Evolutionary conservation across 2,888 invertebrate species (phyloP).

Genomic region (Mimachlamys varia): DNA sequence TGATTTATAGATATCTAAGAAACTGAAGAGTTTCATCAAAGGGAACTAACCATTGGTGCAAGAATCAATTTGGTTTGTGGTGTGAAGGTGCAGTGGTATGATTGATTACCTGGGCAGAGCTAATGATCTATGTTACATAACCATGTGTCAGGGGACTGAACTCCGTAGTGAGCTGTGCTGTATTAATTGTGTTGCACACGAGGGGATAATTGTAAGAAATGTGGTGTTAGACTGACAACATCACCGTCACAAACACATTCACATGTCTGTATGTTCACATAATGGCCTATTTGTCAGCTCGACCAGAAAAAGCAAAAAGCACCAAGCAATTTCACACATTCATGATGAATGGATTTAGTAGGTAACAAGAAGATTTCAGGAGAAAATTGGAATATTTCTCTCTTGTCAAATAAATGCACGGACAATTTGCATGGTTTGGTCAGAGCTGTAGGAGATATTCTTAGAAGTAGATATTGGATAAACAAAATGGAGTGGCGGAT

Average conservation of each 20-base stretch:
- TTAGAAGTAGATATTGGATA: not conserved
- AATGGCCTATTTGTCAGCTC: slow-evolving; percentile 31
- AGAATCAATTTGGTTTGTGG: no score
- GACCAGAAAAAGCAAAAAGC: slow-evolving; percentile 1
- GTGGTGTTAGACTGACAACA: not conserved
- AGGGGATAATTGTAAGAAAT: not conserved
- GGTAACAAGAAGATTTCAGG: slow-evolving; percentile 11
- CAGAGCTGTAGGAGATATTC: not conserved
- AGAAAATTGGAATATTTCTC: slow-evolving; percentile 34
- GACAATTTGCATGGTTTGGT: slow-evolving; percentile 7
- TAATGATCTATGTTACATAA: not conserved
- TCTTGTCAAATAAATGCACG: not conserved
- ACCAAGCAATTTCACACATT: slow-evolving; percentile 29
- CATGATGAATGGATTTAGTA: slow-evolving; percentile 12
- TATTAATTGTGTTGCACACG: not conserved
- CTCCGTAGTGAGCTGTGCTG: not conserved
- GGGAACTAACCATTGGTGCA: no score
- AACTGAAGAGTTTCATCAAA: no score
- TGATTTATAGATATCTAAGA: no score
- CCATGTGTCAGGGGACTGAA: not conserved
- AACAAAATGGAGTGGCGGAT: slow-evolving; percentile 18
- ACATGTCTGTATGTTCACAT: slow-evolving; percentile 1
- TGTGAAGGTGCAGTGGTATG: no score
- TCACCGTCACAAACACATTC: not conserved
- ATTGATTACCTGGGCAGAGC: no score